Percentiles rank a stretch among this genome's conserved stretches.
Conservation (phyloP, 2,113 vertebrate genomes). For the Monarcha castaneiventris region DNA sequence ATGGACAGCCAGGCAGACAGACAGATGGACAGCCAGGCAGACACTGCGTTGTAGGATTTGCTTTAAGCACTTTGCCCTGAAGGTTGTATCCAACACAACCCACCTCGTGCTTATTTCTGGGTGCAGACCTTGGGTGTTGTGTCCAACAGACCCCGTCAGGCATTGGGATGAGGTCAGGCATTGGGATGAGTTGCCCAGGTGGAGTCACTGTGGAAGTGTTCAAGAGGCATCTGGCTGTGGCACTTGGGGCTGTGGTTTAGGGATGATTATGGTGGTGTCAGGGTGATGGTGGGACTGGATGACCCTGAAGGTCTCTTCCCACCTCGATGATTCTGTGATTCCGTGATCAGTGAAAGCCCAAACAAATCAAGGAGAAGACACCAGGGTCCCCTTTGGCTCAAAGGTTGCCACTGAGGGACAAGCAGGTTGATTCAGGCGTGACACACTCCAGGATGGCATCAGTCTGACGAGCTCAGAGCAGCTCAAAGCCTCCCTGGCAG, state of each 20-base stretch:
- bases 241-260: not conserved
- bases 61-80: not conserved
- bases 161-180: not conserved
- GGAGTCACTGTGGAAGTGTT: not conserved
- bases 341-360: not conserved
- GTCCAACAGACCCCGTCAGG: rapidly evolving
- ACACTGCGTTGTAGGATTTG: rapidly evolving
- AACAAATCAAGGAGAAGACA: not conserved
- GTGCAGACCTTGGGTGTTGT: not conserved
- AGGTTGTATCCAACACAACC: not conserved
- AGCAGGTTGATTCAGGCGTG: not conserved
- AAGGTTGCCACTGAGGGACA: not conserved
- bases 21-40: not conserved
- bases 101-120: not conserved
- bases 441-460: not conserved
- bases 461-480: not conserved
- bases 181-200: not conserved
- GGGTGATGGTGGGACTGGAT: not conserved
- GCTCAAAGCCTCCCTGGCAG: not conserved
- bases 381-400: not conserved
- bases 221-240: not conserved
- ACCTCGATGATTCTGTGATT: no score
- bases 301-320: not conserved
- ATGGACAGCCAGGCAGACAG: not conserved
- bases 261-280: not conserved